Evolutionary conservation across 2,888 invertebrate genomes (phyloP).

Genomic region (Beris chalybata): DNA sequence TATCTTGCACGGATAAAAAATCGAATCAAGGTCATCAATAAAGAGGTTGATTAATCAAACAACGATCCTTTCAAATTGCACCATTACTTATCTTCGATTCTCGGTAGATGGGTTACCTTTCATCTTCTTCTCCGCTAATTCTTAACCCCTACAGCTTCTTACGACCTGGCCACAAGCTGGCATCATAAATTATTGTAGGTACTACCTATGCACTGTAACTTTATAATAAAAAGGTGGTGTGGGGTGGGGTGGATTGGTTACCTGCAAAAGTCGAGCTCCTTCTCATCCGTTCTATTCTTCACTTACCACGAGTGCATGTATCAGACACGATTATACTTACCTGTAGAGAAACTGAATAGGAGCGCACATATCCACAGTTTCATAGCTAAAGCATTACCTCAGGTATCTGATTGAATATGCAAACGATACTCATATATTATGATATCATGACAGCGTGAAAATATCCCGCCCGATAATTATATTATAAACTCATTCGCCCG

Average conservation of each 20-base stretch:
- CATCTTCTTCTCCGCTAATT: conserved; percentile 34
- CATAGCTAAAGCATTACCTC: conserved; percentile 5
- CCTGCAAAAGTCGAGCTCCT: neutral
- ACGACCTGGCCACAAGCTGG: conserved; percentile 38
- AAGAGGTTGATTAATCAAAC: conserved; percentile 37
- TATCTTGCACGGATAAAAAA: neutral
- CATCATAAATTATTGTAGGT: conserved; percentile 33
- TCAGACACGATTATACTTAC: no score
- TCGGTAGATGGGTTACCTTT: conserved; percentile 29
- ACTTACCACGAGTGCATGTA: neutral
- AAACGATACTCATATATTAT: conserved; percentile 40
- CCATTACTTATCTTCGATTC: conserved; percentile 36
- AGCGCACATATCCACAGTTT: conserved; percentile 23
- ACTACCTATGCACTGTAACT: conserved; percentile 1
- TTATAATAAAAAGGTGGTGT: neutral
- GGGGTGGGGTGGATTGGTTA: neutral
- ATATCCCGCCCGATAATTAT: conserved; percentile 41
- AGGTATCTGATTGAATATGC: conserved; percentile 40
- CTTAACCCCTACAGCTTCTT: conserved; percentile 31
- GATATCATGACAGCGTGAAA: conserved; percentile 41
- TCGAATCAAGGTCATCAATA: conserved; percentile 36
- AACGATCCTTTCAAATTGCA: conserved; percentile 36
- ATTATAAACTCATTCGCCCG: conserved; percentile 39
- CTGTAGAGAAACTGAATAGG: conserved; percentile 1
- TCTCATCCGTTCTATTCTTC: neutral